These are phyloP conservation scores for Microdon myrmicae DNA, from an alignment of 2,888 invertebrate species.

Conservation along the genomic window DNA sequence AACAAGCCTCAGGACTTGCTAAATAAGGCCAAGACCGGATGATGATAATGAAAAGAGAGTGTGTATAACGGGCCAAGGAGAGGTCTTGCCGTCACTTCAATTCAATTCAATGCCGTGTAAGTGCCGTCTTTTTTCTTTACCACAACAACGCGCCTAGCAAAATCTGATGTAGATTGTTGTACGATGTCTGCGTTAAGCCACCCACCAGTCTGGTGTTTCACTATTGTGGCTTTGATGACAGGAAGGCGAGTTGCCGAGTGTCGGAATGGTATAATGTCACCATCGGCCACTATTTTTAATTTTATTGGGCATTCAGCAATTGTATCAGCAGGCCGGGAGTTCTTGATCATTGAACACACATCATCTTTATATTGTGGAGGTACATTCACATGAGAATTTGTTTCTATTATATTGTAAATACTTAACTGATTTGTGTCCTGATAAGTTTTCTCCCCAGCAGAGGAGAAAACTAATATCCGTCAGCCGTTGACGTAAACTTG, in stretches of 20 bases:
- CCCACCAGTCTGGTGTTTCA: conserved; percentile 45
- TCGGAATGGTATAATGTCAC: conserved; percentile 2
- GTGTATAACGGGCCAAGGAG: no score
- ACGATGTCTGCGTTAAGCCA: conserved; percentile 52
- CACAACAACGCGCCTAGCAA: no score
- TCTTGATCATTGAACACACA: conserved; percentile 9
- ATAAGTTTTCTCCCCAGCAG: conserved; percentile 4
- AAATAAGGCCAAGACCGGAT: no score
- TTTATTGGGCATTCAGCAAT: no score
- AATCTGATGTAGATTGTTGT: no score
- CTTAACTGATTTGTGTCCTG: conserved; percentile 2
- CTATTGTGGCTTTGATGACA: background rate
- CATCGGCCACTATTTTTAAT: no score
- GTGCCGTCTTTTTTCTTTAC: no score
- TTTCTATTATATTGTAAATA: conserved; percentile 6
- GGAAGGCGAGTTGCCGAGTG: conserved; percentile 8
- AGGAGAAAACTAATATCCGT: conserved; percentile 5
- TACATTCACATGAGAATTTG: conserved; percentile 14
- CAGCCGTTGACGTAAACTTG: background rate
- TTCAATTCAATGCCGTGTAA: no score
- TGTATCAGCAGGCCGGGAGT: conserved; percentile 6
- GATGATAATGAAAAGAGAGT: no score
- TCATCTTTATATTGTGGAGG: conserved; percentile 11
- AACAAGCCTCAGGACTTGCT: no score
- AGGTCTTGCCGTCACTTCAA: no score